phyloP scores from a whole-genome alignment of 2,888 invertebrate species.

The Synergus laeviventris region DNA sequence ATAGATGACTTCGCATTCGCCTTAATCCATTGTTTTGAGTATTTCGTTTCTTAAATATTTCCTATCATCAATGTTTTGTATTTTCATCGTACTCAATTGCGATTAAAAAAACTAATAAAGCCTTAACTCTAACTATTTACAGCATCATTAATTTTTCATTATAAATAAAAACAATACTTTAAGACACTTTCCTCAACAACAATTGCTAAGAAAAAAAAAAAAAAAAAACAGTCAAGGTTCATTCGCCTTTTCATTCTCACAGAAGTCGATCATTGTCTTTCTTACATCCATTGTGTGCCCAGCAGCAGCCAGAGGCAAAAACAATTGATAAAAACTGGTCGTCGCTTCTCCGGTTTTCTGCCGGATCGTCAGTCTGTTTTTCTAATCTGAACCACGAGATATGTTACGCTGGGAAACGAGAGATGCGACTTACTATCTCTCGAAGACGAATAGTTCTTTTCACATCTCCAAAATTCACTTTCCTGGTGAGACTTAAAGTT shows the following conservation, averaged over 20 bases:
- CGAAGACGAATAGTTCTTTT: neutral
- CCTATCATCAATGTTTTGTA: neutral
- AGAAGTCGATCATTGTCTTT: slow-evolving; percentile 20
- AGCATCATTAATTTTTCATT: slow-evolving; percentile 8
- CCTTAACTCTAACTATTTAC: slow-evolving; percentile 19
- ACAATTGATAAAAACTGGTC: slow-evolving; percentile 37
- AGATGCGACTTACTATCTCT: neutral
- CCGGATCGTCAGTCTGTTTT: slow-evolving; percentile 47
- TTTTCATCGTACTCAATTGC: neutral
- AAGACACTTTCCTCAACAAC: neutral
- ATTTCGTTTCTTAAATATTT: slow-evolving; percentile 20
- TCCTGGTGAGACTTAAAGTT: neutral
- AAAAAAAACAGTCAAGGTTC: slow-evolving; percentile 31
- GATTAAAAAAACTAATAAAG: slow-evolving; percentile 8
- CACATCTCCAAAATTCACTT: slow-evolving; percentile 9
- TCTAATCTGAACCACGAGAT: slow-evolving; percentile 23
- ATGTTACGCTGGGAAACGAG: neutral
- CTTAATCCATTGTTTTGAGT: slow-evolving; percentile 32
- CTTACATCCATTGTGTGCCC: slow-evolving; percentile 11
- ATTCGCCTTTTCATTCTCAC: slow-evolving; percentile 21
- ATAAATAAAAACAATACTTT: slow-evolving; percentile 21
- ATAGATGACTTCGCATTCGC: slow-evolving; percentile 20
- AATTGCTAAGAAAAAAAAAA: slow-evolving; percentile 6
- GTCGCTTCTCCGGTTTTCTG: slow-evolving; percentile 42
- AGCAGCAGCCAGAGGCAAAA: slow-evolving; percentile 16